Percentiles rank a stretch among this genome's conserved stretches.
Evolutionary conservation across 2,113 vertebrate species (phyloP).

Genomic region (Pseudois nayaur): DNA sequence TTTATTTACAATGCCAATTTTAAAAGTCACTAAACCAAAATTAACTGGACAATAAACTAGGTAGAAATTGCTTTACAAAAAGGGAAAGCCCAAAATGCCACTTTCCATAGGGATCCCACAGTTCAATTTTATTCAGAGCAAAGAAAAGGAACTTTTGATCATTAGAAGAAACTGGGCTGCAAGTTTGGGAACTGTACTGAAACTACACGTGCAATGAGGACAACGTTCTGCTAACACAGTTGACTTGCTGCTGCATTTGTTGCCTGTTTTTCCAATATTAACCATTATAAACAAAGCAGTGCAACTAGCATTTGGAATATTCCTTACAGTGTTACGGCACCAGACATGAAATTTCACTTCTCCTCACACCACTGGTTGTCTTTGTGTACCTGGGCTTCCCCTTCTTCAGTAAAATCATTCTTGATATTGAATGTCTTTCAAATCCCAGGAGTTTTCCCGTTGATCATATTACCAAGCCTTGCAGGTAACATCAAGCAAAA

Average conservation of each 20-base stretch:
- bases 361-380: conserved; percentile 98
- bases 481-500: conserved; percentile 98
- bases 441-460: conserved; percentile 99
- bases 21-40: neutral
- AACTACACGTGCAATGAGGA: conserved; percentile 68
- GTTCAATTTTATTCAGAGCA: neutral
- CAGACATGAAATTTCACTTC: neutral
- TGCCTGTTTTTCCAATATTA: neutral
- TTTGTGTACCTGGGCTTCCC: conserved; percentile 98
- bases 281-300: neutral
- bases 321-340: neutral
- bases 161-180: conserved; percentile 75
- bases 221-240: neutral
- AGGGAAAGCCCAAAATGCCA: neutral
- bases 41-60: neutral
- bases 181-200: conserved; percentile 75
- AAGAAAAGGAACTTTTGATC: neutral
- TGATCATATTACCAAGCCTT: conserved; percentile 99
- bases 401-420: conserved; percentile 99
- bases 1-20: neutral
- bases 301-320: neutral
- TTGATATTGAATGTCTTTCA: conserved; percentile 99
- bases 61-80: neutral
- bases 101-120: neutral
- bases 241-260: neutral